Conservation (phyloP, 23 tunicate species). For the Phallusia fumigata region DNA sequence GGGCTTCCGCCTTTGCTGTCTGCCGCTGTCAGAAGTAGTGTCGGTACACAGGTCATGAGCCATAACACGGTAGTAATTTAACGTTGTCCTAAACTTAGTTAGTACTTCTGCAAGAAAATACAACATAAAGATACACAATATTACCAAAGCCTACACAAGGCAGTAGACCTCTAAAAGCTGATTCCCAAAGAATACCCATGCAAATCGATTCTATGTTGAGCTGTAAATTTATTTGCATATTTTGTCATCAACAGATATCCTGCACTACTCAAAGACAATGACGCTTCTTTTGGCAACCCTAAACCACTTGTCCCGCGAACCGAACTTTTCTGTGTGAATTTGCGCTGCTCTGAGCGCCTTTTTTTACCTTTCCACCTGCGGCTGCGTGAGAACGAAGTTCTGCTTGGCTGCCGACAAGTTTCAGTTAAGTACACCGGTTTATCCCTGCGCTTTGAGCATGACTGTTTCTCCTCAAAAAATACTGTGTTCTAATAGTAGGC, state of each 20-base stretch:
- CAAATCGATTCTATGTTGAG: no score
- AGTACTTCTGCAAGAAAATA: no score
- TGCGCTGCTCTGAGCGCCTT: neutral
- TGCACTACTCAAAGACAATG: no score
- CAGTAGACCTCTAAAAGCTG: no score
- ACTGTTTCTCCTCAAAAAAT: neutral
- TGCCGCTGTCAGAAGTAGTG: neutral
- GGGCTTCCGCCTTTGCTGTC: neutral
- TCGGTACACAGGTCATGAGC: neutral
- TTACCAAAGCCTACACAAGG: no score
- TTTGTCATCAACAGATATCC: no score
- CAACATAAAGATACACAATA: no score
- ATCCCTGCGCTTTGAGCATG: neutral
- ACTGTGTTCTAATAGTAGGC: neutral
- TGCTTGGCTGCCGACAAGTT: neutral
- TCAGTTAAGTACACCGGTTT: neutral
- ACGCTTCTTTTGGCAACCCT: no score
- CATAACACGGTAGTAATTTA: neutral
- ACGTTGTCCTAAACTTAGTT: neutral
- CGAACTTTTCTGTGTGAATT: neutral
- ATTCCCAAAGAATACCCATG: no score
- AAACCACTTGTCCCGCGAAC: no score
- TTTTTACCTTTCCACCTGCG: neutral
- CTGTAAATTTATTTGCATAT: no score
- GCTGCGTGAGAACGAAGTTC: neutral